Conservation (phyloP, 2,113 vertebrate genomes). For the Chaenogobius annularis region DNA sequence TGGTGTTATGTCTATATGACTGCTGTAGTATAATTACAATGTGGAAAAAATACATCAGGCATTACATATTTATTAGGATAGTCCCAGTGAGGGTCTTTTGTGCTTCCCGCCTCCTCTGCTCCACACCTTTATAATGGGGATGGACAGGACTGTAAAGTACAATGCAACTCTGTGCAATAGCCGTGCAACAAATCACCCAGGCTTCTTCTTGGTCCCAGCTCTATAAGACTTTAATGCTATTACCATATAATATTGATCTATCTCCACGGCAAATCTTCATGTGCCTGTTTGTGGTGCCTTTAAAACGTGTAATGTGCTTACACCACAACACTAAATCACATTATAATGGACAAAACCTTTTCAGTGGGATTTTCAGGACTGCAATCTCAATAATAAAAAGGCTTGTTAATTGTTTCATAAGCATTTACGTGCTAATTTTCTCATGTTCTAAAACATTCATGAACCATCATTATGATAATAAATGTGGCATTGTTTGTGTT, state of each 20-base stretch:
- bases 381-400: neutral
- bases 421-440: neutral
- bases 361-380: neutral
- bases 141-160: slow-evolving; percentile 21
- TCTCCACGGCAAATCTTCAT: neutral
- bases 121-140: slow-evolving; percentile 18
- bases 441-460: slow-evolving; percentile 4
- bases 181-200: slow-evolving; percentile 14
- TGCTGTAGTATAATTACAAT: neutral
- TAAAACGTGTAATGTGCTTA: neutral
- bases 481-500: neutral
- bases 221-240: slow-evolving; percentile 7
- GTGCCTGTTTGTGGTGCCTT: slow-evolving; percentile 1
- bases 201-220: neutral
- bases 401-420: neutral
- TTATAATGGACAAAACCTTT: slow-evolving; percentile 2
- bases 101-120: neutral
- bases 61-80: slow-evolving; percentile 12
- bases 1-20: slow-evolving; percentile 19
- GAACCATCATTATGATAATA: slow-evolving; percentile 2
- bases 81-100: neutral
- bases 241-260: slow-evolving; percentile 15
- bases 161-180: slow-evolving; percentile 33
- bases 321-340: neutral
- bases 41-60: slow-evolving; percentile 1